A percentile compares a stretch with the other conserved stretches of the same genome.
Evolutionary conservation across 2,888 invertebrate genomes (phyloP).

Genomic region (Cheilosia urbana): DNA sequence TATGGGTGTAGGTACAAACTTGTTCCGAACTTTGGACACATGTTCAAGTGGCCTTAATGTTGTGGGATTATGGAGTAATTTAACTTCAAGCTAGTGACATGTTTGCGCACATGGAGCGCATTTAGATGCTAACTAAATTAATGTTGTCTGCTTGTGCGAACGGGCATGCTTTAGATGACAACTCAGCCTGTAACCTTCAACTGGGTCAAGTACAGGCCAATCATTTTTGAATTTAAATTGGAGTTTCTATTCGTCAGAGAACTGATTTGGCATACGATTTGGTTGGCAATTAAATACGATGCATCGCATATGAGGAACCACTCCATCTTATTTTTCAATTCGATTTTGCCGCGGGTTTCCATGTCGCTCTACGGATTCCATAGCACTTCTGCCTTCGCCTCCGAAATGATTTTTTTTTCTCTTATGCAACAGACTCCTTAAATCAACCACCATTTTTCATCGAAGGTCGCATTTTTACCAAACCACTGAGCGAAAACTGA

Average conservation of each 20-base stretch:
- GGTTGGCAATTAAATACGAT: too few relatives aligned
- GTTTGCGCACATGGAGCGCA: constrained; percentile 30
- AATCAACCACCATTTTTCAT: constrained; percentile 1
- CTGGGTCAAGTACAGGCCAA: constrained; percentile 6
- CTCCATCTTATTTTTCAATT: too few relatives aligned
- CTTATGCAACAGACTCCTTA: neutral
- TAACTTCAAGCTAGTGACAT: constrained; percentile 62
- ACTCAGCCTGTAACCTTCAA: constrained; percentile 6
- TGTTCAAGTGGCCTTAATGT: constrained; percentile 52
- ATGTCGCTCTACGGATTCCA: too few relatives aligned
- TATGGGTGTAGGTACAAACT: constrained; percentile 7
- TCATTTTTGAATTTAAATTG: neutral
- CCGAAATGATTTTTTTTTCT: neutral
- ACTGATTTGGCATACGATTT: too few relatives aligned
- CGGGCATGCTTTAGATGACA: constrained; percentile 37
- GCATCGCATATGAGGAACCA: too few relatives aligned
- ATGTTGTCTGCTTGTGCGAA: constrained; percentile 53
- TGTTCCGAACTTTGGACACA: constrained; percentile 49
- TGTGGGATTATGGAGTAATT: constrained; percentile 68
- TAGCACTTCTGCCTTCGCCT: neutral
- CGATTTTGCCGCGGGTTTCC: too few relatives aligned
- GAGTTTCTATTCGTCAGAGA: too few relatives aligned
- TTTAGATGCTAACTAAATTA: constrained; percentile 63
- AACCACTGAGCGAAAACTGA: constrained; percentile 6
- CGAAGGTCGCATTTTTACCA: neutral